Evolutionary conservation across 2,113 vertebrate species (phyloP).

Genomic region (Oryzias woworae): DNA sequence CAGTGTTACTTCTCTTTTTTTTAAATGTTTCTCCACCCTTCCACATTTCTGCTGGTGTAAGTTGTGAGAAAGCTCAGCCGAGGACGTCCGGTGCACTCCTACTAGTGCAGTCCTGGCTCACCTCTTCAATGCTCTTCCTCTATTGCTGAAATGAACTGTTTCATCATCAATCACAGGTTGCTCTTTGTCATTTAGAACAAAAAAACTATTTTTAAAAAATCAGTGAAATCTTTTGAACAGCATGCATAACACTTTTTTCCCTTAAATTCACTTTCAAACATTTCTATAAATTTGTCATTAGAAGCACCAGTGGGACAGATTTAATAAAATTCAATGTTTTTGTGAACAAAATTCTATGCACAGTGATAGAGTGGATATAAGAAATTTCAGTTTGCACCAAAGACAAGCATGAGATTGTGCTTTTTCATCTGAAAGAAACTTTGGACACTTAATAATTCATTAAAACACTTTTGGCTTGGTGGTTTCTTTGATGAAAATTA

Average conservation of each 20-base stretch:
- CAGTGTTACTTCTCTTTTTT: conserved; percentile 52
- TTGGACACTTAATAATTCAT: too few relatives aligned
- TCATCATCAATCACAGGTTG: conserved; percentile 61
- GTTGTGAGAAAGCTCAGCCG: conserved; percentile 75
- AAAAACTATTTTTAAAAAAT: too few relatives aligned
- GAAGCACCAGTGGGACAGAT: neutral
- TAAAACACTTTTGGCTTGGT: too few relatives aligned
- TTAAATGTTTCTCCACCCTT: conserved; percentile 47
- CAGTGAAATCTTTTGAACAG: too few relatives aligned
- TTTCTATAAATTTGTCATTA: neutral
- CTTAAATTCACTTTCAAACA: too few relatives aligned
- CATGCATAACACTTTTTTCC: too few relatives aligned
- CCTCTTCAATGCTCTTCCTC: conserved; percentile 52
- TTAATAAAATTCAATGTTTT: neutral
- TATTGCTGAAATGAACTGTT: conserved; percentile 54
- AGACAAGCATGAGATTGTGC: too few relatives aligned
- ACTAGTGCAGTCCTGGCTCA: conserved; percentile 44
- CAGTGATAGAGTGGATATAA: too few relatives aligned
- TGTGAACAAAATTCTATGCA: neutral
- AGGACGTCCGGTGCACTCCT: conserved; percentile 71
- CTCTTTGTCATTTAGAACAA: neutral
- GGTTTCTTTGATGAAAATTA: too few relatives aligned
- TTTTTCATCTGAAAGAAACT: too few relatives aligned
- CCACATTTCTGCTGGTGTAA: conserved; percentile 66
- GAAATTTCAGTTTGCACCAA: too few relatives aligned